Evolutionary conservation across 2,888 invertebrate species (phyloP).

Genomic region (Drosophila mimetica): DNA sequence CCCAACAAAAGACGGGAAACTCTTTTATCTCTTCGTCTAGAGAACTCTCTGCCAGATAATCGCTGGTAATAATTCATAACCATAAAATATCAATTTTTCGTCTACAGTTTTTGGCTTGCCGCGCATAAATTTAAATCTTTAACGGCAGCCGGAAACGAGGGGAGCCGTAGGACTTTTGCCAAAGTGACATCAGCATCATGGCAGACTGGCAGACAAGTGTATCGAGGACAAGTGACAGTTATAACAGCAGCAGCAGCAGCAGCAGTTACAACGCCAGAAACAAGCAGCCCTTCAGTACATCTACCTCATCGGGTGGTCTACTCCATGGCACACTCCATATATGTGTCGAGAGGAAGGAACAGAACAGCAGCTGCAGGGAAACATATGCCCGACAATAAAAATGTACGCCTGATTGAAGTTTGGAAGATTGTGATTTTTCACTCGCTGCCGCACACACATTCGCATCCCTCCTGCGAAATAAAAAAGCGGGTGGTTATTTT

Average conservation of each 20-base stretch:
- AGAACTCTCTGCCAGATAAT: constrained; percentile 62
- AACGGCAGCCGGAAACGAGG: constrained; percentile 22
- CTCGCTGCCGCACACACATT: constrained; percentile 4
- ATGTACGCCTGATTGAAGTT: constrained; percentile 77
- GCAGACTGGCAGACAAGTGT: constrained; percentile 40
- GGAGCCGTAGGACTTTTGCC: constrained; percentile 20
- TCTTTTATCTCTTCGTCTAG: constrained; percentile 37
- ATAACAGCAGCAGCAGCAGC: constrained; percentile 45
- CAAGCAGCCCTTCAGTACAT: constrained; percentile 59
- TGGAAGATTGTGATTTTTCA: constrained; percentile 52
- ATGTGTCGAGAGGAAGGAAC: constrained; percentile 24
- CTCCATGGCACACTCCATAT: not conserved
- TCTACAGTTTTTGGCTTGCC: constrained; percentile 50
- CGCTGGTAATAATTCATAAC: constrained; percentile 74
- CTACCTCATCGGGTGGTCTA: constrained; percentile 56
- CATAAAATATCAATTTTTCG: constrained; percentile 77
- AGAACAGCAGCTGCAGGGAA: constrained; percentile 34
- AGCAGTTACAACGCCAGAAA: constrained; percentile 44
- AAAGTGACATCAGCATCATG: constrained; percentile 41
- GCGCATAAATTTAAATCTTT: constrained; percentile 66
- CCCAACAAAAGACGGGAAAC: not conserved
- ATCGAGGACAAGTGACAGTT: constrained; percentile 47
- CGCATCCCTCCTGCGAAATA: not conserved
- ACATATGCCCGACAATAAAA: constrained; percentile 73
- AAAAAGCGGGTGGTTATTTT: constrained; percentile 26